phyloP scores from a whole-genome alignment of 2,113 vertebrate species.

The Isichthys henryi region DNA sequence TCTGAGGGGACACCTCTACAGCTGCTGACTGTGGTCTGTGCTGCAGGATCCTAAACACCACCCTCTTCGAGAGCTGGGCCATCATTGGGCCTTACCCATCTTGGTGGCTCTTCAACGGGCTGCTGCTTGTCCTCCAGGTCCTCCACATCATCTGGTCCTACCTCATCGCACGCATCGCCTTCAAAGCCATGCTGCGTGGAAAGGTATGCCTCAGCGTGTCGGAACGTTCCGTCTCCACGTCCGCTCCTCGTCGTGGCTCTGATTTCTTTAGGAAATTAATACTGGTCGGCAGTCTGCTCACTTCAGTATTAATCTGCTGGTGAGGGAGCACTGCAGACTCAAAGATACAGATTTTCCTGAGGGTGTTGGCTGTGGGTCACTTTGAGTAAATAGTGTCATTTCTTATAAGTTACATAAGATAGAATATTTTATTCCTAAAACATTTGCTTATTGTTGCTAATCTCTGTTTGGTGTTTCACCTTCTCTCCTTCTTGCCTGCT shows the following conservation, averaged over 20 bases:
- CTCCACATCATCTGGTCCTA: slow-evolving; percentile 92
- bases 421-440: neutral
- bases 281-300: neutral
- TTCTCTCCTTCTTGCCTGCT: slow-evolving; percentile 36
- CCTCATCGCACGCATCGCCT: slow-evolving; percentile 81
- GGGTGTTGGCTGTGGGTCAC: neutral
- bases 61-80: slow-evolving; percentile 92
- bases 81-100: slow-evolving; percentile 84
- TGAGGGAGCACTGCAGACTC: neutral
- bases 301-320: neutral
- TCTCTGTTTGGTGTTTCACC: neutral
- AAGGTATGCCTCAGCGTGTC: slow-evolving; percentile 64
- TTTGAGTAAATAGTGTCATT: neutral
- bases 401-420: neutral
- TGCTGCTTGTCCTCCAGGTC: slow-evolving; percentile 78
- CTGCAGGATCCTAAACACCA: slow-evolving; percentile 84
- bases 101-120: slow-evolving; percentile 90
- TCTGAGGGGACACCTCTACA: neutral
- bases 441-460: neutral
- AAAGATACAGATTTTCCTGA: neutral
- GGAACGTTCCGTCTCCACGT: neutral
- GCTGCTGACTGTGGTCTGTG: neutral
- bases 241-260: neutral
- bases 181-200: slow-evolving; percentile 78
- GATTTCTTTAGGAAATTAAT: neutral